Conservation (phyloP, 2,888 invertebrate genomes). For the Cephus sareptanus region DNA sequence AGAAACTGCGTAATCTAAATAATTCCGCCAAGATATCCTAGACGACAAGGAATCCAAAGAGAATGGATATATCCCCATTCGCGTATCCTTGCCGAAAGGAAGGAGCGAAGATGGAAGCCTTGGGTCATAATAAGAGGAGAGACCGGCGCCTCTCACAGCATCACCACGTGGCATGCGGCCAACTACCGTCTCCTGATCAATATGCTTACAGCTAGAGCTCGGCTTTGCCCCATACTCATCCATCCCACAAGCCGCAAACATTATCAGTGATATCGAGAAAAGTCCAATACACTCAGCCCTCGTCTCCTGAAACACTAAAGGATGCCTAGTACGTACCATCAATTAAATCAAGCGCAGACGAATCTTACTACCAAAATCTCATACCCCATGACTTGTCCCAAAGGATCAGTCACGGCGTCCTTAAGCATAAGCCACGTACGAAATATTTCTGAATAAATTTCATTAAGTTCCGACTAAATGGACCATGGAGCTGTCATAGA, state of each 20-base stretch:
- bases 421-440: no score
- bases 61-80: background rate
- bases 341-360: no score
- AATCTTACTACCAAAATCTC: no score
- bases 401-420: no score
- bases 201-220: conserved; percentile 61
- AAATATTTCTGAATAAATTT: no score
- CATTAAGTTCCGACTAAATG: no score
- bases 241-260: conserved; percentile 20
- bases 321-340: no score
- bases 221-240: conserved; percentile 25
- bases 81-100: conserved; percentile 1
- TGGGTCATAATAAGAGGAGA: conserved; percentile 65
- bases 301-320: no score
- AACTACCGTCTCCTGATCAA: conserved; percentile 66
- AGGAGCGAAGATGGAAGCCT: conserved; percentile 58
- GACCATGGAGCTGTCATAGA: no score
- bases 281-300: no score
- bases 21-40: background rate
- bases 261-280: conserved; percentile 38
- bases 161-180: conserved; percentile 66
- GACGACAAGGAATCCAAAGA: background rate
- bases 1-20: no score
- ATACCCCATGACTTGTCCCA: no score
- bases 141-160: conserved; percentile 62